Percentiles rank a stretch among this genome's conserved stretches.
phyloP scores from a whole-genome alignment of 2,888 invertebrate species.

The Gastracanthus pulcherrimus region DNA sequence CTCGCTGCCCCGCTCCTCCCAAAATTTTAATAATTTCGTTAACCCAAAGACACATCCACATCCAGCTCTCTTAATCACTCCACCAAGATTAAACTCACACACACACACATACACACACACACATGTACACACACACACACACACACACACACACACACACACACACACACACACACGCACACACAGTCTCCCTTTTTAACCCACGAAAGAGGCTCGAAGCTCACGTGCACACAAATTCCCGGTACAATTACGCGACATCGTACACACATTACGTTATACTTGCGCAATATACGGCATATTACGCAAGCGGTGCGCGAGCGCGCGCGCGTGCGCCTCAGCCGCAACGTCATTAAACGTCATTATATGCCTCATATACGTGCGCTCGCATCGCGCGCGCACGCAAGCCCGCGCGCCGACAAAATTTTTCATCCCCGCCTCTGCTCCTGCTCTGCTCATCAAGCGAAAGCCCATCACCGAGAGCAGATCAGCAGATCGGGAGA shows the following conservation, averaged over 20 bases:
- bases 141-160: too few relatives aligned
- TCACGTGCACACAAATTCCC: not conserved
- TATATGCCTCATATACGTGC: constrained; percentile 40
- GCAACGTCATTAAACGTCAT: constrained; percentile 57
- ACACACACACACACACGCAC: not conserved
- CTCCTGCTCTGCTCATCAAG: constrained; percentile 25
- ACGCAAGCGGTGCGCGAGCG: constrained; percentile 9
- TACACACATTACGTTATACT: not conserved
- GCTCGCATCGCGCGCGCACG: constrained; percentile 19
- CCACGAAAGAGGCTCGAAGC: not conserved
- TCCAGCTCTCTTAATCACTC: constrained; percentile 30
- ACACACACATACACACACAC: too few relatives aligned
- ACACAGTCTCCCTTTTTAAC: not conserved
- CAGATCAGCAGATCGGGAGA: constrained; percentile 67
- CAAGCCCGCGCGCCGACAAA: constrained; percentile 49
- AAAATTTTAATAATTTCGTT: constrained; percentile 52
- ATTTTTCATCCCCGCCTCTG: constrained; percentile 53
- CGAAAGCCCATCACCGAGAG: not conserved
- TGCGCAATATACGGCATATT: not conserved
- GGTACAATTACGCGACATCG: constrained; percentile 37
- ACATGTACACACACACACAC: too few relatives aligned
- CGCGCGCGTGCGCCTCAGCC: too few relatives aligned
- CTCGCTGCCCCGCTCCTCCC: not conserved
- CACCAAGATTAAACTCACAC: not conserved
- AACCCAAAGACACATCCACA: constrained; percentile 9